phyloP scores from a whole-genome alignment of 2,113 vertebrate species.

The Sinocyclocheilus rhinocerous region DNA sequence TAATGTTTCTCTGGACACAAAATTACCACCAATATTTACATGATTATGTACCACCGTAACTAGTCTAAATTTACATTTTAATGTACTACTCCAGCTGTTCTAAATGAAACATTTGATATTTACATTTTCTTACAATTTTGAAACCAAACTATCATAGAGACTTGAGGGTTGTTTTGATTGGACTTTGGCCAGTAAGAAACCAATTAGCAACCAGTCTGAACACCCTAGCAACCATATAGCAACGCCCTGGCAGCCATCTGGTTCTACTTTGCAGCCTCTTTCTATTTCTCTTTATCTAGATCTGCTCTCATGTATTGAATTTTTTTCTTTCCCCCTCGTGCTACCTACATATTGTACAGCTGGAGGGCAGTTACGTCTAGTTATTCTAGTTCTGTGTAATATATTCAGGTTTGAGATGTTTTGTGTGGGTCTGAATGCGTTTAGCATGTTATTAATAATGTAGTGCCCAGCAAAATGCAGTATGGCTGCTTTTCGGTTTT shows the following conservation, averaged over 20 bases:
- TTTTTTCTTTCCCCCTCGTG: not conserved
- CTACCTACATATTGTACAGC: not conserved
- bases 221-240: not conserved
- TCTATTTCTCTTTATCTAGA: not conserved
- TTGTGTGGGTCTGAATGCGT: not conserved
- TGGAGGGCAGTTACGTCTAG: not conserved
- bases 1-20: not conserved
- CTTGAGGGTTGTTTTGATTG: not conserved
- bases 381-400: not conserved
- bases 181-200: not conserved
- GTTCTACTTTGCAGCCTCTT: not conserved
- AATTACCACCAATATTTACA: not conserved
- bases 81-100: too few relatives aligned
- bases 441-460: slow-evolving; percentile 11
- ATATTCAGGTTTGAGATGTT: not conserved
- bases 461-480: not conserved
- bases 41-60: too few relatives aligned
- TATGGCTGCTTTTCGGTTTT: not conserved
- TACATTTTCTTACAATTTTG: not conserved
- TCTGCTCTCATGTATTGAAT: not conserved
- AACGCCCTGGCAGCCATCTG: not conserved
- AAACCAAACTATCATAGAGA: not conserved
- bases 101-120: not conserved
- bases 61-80: not conserved
- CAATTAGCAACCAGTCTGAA: not conserved